phyloP scores from a whole-genome alignment of 30 jellyfish, hydroid and myxozoan genomes.

The Rhopilema esculentum region DNA sequence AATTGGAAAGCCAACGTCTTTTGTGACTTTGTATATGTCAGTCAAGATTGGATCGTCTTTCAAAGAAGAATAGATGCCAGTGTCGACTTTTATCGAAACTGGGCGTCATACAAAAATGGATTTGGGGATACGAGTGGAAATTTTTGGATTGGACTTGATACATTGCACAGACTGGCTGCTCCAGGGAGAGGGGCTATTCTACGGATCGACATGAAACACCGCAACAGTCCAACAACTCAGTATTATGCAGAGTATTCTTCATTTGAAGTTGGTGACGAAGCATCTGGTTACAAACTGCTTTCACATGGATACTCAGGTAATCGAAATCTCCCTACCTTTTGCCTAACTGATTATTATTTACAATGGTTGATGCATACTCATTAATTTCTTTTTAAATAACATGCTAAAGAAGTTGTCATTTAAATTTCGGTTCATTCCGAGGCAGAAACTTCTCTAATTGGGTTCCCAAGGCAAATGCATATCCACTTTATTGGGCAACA shows the following conservation, averaged over 20 bases:
- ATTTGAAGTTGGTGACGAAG: slow-evolving; percentile 62
- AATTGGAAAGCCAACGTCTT: slow-evolving; percentile 18
- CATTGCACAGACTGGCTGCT: slow-evolving; percentile 40
- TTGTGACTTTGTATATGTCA: slow-evolving; percentile 45
- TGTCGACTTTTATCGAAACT: slow-evolving; percentile 52
- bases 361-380: not conserved
- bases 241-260: slow-evolving; percentile 38
- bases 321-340: not conserved
- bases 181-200: slow-evolving; percentile 43
- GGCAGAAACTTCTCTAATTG: no score
- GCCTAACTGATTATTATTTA: not conserved
- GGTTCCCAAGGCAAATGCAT: no score
- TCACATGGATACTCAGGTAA: slow-evolving; percentile 52
- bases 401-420: no score
- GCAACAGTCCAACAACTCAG: slow-evolving; percentile 13
- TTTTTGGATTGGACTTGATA: slow-evolving; percentile 61
- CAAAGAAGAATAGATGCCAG: slow-evolving; percentile 37
- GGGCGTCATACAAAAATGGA: slow-evolving; percentile 55
- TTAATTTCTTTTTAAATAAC: no score
- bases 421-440: no score
- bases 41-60: slow-evolving; percentile 45
- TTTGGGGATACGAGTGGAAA: slow-evolving; percentile 38
- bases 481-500: no score
- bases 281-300: slow-evolving; percentile 30
- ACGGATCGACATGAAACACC: slow-evolving; percentile 54